Conservation (phyloP, 2,797 vertebrate species). For the Tokudaia tokunoshimensis region DNA sequence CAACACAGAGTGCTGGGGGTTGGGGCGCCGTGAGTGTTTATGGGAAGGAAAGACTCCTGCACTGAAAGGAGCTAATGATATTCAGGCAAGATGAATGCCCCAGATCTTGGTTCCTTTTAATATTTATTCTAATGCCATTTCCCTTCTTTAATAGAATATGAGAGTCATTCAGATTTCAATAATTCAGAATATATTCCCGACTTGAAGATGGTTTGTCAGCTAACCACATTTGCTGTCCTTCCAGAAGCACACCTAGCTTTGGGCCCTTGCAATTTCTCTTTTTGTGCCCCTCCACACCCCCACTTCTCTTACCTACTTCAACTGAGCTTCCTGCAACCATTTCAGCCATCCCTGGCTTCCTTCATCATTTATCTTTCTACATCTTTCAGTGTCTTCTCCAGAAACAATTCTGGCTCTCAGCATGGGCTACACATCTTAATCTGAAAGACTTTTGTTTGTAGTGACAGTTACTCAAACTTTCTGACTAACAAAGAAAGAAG, state of each 20-base stretch:
- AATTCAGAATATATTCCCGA: constrained; percentile 80
- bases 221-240: constrained; percentile 65
- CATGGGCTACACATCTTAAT: background rate
- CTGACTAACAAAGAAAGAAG: background rate
- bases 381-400: constrained; percentile 25
- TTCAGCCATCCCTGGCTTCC: background rate
- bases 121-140: constrained; percentile 81
- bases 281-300: background rate
- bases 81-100: constrained; percentile 75
- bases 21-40: background rate
- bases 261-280: constrained; percentile 30
- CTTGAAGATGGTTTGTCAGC: constrained; percentile 67
- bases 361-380: constrained; percentile 45
- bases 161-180: constrained; percentile 80
- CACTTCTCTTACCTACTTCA: background rate
- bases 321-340: background rate
- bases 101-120: constrained; percentile 75
- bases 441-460: constrained; percentile 32
- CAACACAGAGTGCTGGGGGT: background rate
- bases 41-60: background rate
- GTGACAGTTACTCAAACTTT: constrained; percentile 25
- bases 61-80: constrained; percentile 64
- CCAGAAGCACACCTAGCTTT: constrained; percentile 68
- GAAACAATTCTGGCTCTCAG: constrained; percentile 58
- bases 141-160: constrained; percentile 81